A percentile compares a stretch with the other conserved stretches of the same genome.
Conservation (phyloP, 2,113 vertebrate genomes). For the Oreochromis tanganicae region DNA sequence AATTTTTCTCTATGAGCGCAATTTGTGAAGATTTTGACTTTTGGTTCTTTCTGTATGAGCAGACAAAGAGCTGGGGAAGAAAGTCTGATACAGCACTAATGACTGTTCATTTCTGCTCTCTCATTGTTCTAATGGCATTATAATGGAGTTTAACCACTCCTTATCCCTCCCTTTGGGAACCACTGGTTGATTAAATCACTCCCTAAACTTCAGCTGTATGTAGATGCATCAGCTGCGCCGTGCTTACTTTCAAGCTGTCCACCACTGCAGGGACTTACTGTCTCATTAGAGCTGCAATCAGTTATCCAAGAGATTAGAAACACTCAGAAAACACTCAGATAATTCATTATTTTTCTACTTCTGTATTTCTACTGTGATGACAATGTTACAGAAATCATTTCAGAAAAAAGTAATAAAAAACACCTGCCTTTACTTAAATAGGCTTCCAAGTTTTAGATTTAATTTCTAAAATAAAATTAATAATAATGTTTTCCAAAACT, state of each 20-base stretch:
- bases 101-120: slow-evolving; percentile 3
- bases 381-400: not conserved
- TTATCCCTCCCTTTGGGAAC: slow-evolving; percentile 6
- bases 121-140: slow-evolving; percentile 17
- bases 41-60: not conserved
- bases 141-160: not conserved
- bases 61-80: not conserved
- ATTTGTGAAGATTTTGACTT: not conserved
- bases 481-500: not conserved
- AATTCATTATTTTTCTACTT: not conserved
- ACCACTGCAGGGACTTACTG: not conserved
- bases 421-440: not conserved
- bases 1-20: not conserved
- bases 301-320: not conserved
- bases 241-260: not conserved
- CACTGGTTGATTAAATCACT: slow-evolving; percentile 9
- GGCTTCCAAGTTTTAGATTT: not conserved
- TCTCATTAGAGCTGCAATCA: not conserved
- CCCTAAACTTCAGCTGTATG: not conserved
- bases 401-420: not conserved
- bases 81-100: not conserved
- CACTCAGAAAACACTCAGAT: not conserved
- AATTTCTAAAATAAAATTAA: not conserved
- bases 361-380: not conserved
- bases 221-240: not conserved